Evolutionary conservation across 2,888 invertebrate genomes (phyloP), one percentile per base, ranked within the genome.

Genomic region (Eledona agricola): DNA sequence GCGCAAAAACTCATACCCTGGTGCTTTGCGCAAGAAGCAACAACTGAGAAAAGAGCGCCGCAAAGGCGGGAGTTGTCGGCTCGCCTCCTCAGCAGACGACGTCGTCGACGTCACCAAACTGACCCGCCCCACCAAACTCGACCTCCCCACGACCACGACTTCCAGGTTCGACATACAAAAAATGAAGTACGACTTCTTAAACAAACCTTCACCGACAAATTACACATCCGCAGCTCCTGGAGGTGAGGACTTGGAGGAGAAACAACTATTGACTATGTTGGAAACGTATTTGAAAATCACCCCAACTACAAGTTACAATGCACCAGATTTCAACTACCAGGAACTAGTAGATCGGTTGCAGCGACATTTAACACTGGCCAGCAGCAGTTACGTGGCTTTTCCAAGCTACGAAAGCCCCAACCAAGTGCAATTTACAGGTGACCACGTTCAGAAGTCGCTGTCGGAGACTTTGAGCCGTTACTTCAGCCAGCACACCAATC

Each of bases 1-100:
- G 90, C 81, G 91, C 51, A 91, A 91, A 73, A 84, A 88, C 47
- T 90, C 90, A 0, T 91, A 89, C 73, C 91, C 91, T 0, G 89
- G 89, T 1, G 87, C 87, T 6, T 70, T 88, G 25, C 77, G 79
- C 0, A n/a, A n/a, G n/a, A n/a, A n/a, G n/a, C n/a, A n/a, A n/a
- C n/a, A n/a, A n/a, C 79, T 82, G 34, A 73, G 80, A 1, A 80
- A 84, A 4, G 80, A 82, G 56, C 35, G 3, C 1, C 79, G 82
- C 51, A 79, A 83, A 46, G 81, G 87, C 0, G 87, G 88, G 4
- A 87, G 87, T 49, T 87, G 85, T 62, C 78, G 88, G 2, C 82
- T 81, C 58, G 83, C 85, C 3, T 82, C 82, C 40, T 87, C 88
- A 0, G 83, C 85, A 0, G 83, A 83, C 59, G 86, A 87, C 60